Evolutionary conservation across 2,797 vertebrate species (phyloP), one percentile per base, ranked within the genome.

Genomic region (Coreius guichenoti): DNA sequence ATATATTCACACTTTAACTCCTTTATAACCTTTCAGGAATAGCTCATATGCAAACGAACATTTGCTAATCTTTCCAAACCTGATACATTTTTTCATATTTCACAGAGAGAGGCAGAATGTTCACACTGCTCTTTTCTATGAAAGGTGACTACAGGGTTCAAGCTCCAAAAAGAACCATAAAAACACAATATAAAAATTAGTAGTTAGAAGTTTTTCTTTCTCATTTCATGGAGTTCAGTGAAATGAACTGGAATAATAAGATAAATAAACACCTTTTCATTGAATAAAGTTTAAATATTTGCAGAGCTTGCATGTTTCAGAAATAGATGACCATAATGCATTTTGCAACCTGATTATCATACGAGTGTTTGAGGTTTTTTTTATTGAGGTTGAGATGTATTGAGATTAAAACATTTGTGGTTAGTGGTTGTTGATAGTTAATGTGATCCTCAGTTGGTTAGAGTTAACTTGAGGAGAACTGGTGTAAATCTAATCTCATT

Each of bases 261-360:
- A 54, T 9, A 58, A 23, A 61, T 54, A 0, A 56, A 8, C 8
- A 54, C 2, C 7, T 54, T 54, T 54, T 21, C 2, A 8, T 7
- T 51, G 6, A 51, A 56, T 56, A 23, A 23, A 9, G 19, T 56
- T 61, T 2, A 61, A 61, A n/a, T 61, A 45, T 23, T 80, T 19
- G 17, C 43, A 65, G 19, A 45, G 8, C 39, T 63, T 65, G 14
- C 6, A n/a, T n/a, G 14, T 65, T 65, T 65, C 29, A 31, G 26
- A 65, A 31, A 17, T 12, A 14, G 1, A 31, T 16, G 5, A 16
- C 2, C 1, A 26, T 29, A 29, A 63, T 31, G 16, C 29, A 31
- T 65, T 29, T 31, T 58, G 83, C 70, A 87, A 89, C 89, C 89
- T 86, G 90, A 89, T 88, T 92, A 65, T 76, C 56, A 58, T 17